phyloP scores from a whole-genome alignment of 2,113 vertebrate genomes.

The Lathamus discolor region DNA sequence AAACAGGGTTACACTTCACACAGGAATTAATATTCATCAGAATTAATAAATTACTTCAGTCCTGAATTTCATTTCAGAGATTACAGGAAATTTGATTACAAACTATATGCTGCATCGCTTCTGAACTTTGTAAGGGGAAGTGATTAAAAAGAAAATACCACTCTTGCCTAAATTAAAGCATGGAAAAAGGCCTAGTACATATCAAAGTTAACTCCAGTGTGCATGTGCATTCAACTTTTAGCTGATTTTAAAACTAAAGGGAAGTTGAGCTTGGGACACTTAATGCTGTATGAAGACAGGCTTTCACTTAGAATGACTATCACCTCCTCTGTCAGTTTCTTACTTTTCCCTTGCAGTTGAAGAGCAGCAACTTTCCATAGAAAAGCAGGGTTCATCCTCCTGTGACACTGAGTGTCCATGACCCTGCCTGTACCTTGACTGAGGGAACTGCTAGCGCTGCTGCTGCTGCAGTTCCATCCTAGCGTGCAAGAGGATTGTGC shows the following conservation, averaged over 20 bases:
- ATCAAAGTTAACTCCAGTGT: neutral
- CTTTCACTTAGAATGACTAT: conserved; percentile 4
- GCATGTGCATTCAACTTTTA: neutral
- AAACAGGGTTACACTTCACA: neutral
- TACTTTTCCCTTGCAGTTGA: neutral
- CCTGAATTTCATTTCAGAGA: neutral
- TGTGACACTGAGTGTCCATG: neutral
- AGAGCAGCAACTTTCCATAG: neutral
- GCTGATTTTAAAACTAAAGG: neutral
- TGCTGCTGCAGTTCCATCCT: neutral
- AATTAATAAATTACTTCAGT: conserved; percentile 2
- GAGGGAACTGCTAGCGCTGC: neutral
- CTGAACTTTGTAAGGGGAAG: neutral
- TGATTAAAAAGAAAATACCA: neutral
- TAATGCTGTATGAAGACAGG: neutral
- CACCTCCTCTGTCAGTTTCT: neutral
- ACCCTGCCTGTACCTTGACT: accelerated
- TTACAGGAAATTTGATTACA: neutral
- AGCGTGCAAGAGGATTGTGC: neutral
- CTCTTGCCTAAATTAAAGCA: neutral
- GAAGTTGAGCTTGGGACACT: neutral
- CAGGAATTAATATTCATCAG: neutral
- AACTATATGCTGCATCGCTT: neutral
- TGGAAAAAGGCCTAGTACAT: neutral
- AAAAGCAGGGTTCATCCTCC: neutral